Evolutionary conservation across 2,888 invertebrate genomes (phyloP).

Genomic region (Prionchulus punctatus): DNA sequence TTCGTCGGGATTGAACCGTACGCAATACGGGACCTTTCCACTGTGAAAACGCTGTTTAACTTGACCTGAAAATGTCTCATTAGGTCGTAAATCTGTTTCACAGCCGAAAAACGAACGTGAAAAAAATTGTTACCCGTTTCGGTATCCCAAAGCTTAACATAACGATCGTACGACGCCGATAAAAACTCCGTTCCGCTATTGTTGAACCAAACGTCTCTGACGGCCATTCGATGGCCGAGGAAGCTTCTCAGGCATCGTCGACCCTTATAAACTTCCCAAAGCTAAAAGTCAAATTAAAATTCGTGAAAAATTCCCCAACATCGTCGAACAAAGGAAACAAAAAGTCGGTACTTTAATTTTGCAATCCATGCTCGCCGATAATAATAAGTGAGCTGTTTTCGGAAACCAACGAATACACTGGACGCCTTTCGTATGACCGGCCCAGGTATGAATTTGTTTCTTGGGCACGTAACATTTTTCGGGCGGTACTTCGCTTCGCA

Average conservation of each 20-base stretch:
- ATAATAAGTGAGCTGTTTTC: conserved; percentile 71
- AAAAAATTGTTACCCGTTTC: conserved; percentile 92
- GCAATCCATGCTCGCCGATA: conserved; percentile 92
- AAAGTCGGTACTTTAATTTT: too few relatives aligned
- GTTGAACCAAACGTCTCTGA: conserved; percentile 86
- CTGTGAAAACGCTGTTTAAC: conserved; percentile 60
- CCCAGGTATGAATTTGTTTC: conserved; percentile 85
- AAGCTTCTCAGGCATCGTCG: conserved; percentile 81
- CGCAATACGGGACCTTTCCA: conserved; percentile 90
- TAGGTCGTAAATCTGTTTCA: too few relatives aligned
- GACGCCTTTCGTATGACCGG: conserved; percentile 89
- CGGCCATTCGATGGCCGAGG: conserved; percentile 87
- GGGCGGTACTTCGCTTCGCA: conserved; percentile 69
- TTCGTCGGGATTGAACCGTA: conserved; percentile 90
- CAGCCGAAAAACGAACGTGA: too few relatives aligned
- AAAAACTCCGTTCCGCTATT: conserved; percentile 79
- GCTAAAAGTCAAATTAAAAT: conserved; percentile 43
- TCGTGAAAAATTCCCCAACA: too few relatives aligned
- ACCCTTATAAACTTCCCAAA: conserved; percentile 96
- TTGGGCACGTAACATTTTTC: conserved; percentile 91
- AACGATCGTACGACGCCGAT: conserved; percentile 84
- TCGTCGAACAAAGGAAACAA: background rate
- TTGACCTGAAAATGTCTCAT: conserved; percentile 38
- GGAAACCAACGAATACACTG: conserved; percentile 90
- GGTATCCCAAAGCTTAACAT: conserved; percentile 96